Evolutionary conservation across 1,140 invertebrate species (phyloP).

Genomic region (Kradibia gibbosae): DNA sequence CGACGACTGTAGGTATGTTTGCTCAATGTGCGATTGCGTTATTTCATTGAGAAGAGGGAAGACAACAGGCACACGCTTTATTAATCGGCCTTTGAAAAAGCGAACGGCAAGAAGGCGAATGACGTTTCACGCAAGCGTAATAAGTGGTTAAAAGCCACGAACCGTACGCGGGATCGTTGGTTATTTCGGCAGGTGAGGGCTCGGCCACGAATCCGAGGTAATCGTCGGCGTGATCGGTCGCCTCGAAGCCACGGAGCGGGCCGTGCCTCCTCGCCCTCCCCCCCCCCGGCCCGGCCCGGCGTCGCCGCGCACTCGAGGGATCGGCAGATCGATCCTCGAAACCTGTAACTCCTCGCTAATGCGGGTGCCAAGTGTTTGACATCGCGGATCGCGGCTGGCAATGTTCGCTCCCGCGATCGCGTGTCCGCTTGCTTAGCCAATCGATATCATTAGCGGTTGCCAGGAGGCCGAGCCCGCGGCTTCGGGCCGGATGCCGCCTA

Average conservation of each 20-base stretch:
- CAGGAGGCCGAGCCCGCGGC: constrained; percentile 56
- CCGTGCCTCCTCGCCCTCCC: background rate
- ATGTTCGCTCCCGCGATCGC: constrained; percentile 59
- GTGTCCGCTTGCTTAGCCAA: constrained; percentile 62
- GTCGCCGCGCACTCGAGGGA: background rate
- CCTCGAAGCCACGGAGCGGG: background rate
- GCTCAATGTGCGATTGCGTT: too few relatives aligned
- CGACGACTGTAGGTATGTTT: too few relatives aligned
- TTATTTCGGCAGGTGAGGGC: background rate
- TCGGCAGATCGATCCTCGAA: constrained; percentile 36
- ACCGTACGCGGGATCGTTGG: background rate
- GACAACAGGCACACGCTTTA: too few relatives aligned
- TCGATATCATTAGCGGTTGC: constrained; percentile 68
- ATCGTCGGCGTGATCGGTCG: constrained; percentile 40
- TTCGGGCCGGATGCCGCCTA: background rate
- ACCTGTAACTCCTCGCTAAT: constrained; percentile 58
- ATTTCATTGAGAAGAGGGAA: too few relatives aligned
- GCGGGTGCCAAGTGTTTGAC: constrained; percentile 65
- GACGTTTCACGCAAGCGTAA: background rate
- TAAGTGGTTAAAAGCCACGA: background rate
- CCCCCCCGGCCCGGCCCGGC: background rate
- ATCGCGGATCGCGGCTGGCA: constrained; percentile 41
- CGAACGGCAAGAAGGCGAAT: too few relatives aligned
- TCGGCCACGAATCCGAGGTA: constrained; percentile 31
- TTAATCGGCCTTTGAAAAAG: too few relatives aligned